Evolutionary conservation across 2,113 vertebrate genomes (phyloP).

Genomic region (human (Homo sapiens)): DNA sequence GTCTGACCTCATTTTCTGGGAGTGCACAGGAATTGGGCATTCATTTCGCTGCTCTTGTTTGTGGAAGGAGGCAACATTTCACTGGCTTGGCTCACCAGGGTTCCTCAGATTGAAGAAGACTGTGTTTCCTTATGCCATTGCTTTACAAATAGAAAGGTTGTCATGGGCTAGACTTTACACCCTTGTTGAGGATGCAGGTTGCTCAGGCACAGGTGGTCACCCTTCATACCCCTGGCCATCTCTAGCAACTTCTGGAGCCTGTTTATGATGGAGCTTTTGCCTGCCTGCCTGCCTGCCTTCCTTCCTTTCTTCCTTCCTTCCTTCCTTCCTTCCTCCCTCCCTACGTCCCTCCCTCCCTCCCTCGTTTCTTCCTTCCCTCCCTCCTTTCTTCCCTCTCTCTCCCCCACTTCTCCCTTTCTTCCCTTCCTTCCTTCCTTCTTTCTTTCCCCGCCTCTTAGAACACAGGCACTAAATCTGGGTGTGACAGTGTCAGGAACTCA

Average conservation of each 20-base stretch:
- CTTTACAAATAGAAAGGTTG: background rate
- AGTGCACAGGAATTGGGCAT: background rate
- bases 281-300: too few relatives aligned
- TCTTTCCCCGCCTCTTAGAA: background rate
- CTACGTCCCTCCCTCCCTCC: background rate
- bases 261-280: background rate
- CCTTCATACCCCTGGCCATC: background rate
- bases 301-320: too few relatives aligned
- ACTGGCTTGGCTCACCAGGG: background rate
- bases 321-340: background rate
- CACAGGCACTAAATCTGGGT: background rate
- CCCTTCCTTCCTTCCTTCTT: background rate
- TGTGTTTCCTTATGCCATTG: background rate
- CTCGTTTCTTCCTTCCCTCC: too few relatives aligned
- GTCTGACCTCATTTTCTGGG: background rate
- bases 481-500: background rate
- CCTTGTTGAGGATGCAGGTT: rapidly evolving
- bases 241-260: background rate
- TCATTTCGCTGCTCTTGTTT: background rate
- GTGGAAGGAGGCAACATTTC: background rate
- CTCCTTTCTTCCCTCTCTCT: background rate
- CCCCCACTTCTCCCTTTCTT: background rate
- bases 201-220: background rate
- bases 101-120: background rate
- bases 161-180: background rate